Percentiles rank a stretch among this genome's conserved stretches.
phyloP scores from a whole-genome alignment of 2,113 vertebrate genomes.

The Ptyas mucosa region DNA sequence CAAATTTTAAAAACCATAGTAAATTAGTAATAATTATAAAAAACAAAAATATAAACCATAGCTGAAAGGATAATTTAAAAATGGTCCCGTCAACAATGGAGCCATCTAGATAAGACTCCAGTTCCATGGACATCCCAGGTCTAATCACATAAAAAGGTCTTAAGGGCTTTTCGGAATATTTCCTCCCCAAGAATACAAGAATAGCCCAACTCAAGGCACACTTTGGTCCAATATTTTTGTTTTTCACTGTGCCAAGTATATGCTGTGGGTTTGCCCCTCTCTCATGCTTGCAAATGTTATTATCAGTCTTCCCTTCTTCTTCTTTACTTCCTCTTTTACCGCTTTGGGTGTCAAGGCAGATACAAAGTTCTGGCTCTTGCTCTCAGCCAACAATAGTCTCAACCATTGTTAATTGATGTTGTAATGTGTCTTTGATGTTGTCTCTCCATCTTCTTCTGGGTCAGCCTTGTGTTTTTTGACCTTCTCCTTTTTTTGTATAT shows the following conservation, averaged over 20 bases:
- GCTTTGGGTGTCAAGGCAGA: neutral
- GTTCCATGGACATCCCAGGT: neutral
- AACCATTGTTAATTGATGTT: neutral
- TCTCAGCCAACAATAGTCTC: too few species aligned
- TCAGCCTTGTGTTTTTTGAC: neutral
- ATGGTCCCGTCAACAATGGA: neutral
- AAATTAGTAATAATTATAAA: neutral
- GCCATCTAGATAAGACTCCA: neutral
- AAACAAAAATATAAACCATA: neutral
- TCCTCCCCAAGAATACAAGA: neutral
- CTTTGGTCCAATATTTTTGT: neutral
- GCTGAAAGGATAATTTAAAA: neutral
- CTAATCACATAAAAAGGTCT: neutral
- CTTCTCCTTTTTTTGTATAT: neutral
- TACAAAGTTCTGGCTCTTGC: neutral
- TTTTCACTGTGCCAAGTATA: neutral
- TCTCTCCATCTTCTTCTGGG: neutral
- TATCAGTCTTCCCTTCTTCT: neutral
- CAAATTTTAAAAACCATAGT: neutral
- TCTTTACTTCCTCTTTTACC: neutral
- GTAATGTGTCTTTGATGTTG: neutral
- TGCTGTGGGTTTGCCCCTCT: neutral
- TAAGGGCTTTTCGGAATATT: neutral
- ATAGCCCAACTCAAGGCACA: neutral
- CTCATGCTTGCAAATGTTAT: neutral